Evolutionary conservation across 2,888 invertebrate species (phyloP).

Genomic region (Luffia ferchaultella): DNA sequence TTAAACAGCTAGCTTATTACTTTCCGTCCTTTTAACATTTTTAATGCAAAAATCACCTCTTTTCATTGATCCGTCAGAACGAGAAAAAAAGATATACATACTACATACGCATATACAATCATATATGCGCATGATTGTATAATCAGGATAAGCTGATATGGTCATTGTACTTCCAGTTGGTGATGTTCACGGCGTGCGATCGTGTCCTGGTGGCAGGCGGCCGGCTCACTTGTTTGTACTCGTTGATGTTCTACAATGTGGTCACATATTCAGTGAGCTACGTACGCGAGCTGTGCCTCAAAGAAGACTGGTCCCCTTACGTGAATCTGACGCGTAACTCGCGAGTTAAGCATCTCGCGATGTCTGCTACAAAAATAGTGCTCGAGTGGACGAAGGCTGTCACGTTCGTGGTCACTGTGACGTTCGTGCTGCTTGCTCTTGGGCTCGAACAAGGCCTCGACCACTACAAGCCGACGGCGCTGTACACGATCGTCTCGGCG

Average conservation of each 20-base stretch:
- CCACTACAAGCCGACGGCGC: conserved; percentile 73
- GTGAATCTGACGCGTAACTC: conserved; percentile 77
- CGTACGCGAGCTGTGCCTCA: conserved; percentile 75
- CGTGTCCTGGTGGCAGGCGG: conserved; percentile 67
- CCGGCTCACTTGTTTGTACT: conserved; percentile 75
- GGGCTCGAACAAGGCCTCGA: conserved; percentile 79
- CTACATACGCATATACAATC: too few relatives aligned
- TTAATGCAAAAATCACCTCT: too few relatives aligned
- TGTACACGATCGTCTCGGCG: conserved; percentile 73
- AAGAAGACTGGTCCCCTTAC: conserved; percentile 81
- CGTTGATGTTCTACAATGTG: conserved; percentile 84
- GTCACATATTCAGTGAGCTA: conserved; percentile 80
- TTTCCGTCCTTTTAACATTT: too few relatives aligned
- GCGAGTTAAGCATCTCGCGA: conserved; percentile 78
- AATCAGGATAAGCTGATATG: too few relatives aligned
- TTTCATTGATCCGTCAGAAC: too few relatives aligned
- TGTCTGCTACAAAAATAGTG: conserved; percentile 83
- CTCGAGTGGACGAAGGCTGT: conserved; percentile 85
- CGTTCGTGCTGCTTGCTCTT: conserved; percentile 77
- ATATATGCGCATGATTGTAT: too few relatives aligned
- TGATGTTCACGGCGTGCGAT: conserved; percentile 79
- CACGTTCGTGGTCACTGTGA: conserved; percentile 79
- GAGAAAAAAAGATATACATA: too few relatives aligned
- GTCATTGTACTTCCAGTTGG: conserved; percentile 71
- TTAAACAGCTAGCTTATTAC: too few relatives aligned